Percentiles rank a stretch among this genome's conserved stretches.
Evolutionary conservation across 2,888 invertebrate genomes (phyloP).

Genomic region (Palloptera scutellata): DNA sequence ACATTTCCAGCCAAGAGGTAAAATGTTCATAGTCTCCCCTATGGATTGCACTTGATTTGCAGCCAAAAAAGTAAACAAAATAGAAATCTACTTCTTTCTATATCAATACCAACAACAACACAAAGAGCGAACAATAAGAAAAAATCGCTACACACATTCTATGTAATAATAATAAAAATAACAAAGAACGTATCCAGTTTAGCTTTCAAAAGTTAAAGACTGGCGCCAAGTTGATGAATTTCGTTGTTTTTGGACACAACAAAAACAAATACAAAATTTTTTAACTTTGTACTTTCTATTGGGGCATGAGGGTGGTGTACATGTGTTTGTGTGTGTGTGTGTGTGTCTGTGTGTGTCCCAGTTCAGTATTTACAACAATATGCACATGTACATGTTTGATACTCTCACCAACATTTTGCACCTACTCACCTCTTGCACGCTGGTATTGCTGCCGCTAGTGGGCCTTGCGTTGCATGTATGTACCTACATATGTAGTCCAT

Average conservation of each 20-base stretch:
- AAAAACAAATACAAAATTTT: background rate
- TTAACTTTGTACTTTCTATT: too few species aligned
- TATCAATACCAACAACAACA: slow-evolving; percentile 1
- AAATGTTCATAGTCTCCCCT: too few species aligned
- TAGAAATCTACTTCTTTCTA: slow-evolving; percentile 23
- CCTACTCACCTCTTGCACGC: background rate
- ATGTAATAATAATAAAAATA: slow-evolving; percentile 28
- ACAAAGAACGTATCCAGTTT: slow-evolving; percentile 18
- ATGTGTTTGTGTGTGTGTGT: too few species aligned
- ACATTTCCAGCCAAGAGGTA: too few species aligned
- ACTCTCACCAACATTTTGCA: background rate
- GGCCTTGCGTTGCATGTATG: background rate
- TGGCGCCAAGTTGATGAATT: slow-evolving; percentile 38
- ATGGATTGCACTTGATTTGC: background rate
- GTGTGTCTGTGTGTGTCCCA: too few species aligned
- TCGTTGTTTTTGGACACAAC: slow-evolving; percentile 23
- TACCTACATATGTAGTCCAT: too few species aligned
- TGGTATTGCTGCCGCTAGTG: background rate
- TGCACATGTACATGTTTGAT: background rate
- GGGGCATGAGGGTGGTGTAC: too few species aligned
- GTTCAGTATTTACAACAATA: background rate
- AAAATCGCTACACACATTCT: slow-evolving; percentile 25
- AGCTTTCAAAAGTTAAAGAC: slow-evolving; percentile 16
- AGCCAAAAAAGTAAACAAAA: background rate
- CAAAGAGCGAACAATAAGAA: slow-evolving; percentile 10